Base-by-base conservation (phyloP, 1,140 invertebrate genomes). In the Zaprionus ornatus region DNA sequence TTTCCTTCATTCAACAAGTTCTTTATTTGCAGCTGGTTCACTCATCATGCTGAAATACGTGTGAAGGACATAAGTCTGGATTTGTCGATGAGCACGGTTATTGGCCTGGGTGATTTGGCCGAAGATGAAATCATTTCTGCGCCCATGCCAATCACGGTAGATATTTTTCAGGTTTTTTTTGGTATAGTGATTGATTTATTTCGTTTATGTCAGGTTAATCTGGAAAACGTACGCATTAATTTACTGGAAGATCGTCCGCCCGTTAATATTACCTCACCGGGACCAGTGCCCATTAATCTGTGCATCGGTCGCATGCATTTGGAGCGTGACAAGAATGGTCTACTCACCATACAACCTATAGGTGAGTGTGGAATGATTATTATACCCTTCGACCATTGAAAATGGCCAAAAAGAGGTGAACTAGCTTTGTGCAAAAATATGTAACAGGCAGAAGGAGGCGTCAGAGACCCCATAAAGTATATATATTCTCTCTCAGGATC, bases 91-190 rank as follows among this genome's bases (percentile, higher is more conserved):
- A 97, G 96, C 85, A 96, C 96, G 5, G 94, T 97, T 0, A 95
- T 95, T 29, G 96, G 95, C 7, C 91, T 98, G 1, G 94, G 95
- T 0, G 97, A 98, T 91, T 94, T 98, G 52, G 94, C 96, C 4
- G 97, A 98, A 91, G 97, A 98, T 93, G 97, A 98, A 93, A 95
- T 97, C 32, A 94, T 97, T 32, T 74, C 86, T 5, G 94, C 95
- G 1, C 96, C 96, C 1, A 94, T 98, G 92, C 97, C 97, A 1
- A 93, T 98, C 74, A 94, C 97, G 93, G 95, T 98, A 91, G 91
- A 84, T 77, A 61, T 9, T 17, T 35, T 21, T 42, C 7, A n/a
- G 5, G 29, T 13, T 23, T 2, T 3, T 5, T 15, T 15, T 3
- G 29, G 25, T 12, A 29, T 61, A 55, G 63, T 55, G 88, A 15